Conservation (phyloP, 1,140 invertebrate species). For the Eufriesea mexicana region DNA sequence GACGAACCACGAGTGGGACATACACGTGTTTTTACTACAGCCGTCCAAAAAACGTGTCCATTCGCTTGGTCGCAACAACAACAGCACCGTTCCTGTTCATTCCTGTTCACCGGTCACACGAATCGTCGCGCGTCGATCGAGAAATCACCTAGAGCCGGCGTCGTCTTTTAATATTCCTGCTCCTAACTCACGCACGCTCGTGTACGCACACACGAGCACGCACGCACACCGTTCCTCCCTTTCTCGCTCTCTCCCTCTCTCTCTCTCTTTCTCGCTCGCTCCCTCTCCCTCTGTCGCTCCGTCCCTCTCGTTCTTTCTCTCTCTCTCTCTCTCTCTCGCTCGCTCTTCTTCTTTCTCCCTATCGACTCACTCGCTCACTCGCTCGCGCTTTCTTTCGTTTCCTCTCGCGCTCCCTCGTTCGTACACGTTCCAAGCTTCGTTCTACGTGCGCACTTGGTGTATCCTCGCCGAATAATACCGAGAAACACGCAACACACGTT, state of each 20-base stretch:
- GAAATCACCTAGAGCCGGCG: conserved; percentile 26
- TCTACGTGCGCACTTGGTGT: conserved; percentile 5
- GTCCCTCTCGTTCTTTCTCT: conserved; percentile 50
- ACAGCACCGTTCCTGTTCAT: conserved; percentile 5
- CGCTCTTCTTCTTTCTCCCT: conserved; percentile 42
- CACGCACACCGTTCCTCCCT: neutral
- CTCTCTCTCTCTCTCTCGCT: conserved; percentile 33
- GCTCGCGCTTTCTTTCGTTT: conserved; percentile 4
- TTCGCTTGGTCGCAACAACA: neutral
- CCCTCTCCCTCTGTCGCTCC: neutral
- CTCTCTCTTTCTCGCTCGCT: conserved; percentile 34
- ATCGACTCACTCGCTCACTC: conserved; percentile 57
- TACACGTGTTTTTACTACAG: conserved; percentile 10
- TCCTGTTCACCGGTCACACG: conserved; percentile 12
- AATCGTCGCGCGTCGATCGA: conserved; percentile 26
- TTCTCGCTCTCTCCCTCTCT: conserved; percentile 34
- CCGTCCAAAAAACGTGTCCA: neutral
- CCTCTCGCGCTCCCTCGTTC: conserved; percentile 11
- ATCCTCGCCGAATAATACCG: conserved; percentile 34
- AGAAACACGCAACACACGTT: conserved; percentile 16
- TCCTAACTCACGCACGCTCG: conserved; percentile 17
- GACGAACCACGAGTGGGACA: conserved; percentile 4
- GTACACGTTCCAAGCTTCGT: conserved; percentile 19
- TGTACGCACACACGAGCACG: conserved; percentile 25
- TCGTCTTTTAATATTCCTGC: conserved; percentile 31